Conservation (phyloP, 2,888 invertebrate genomes). For the Clitarchus hookeri region DNA sequence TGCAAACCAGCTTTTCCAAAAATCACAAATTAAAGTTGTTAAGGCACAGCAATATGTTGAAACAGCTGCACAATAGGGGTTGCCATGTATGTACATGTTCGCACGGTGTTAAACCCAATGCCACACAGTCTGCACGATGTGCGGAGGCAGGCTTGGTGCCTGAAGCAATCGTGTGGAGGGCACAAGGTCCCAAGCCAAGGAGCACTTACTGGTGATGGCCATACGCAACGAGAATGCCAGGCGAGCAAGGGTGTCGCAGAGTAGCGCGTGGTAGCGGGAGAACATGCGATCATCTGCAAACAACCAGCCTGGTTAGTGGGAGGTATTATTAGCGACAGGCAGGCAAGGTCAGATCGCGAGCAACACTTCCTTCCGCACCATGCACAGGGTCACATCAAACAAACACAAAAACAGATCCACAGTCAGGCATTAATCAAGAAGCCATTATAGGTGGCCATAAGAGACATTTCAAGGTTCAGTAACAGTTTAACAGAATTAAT, state of each 20-base stretch:
- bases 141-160: too few relatives aligned
- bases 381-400: background rate
- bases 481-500: slow-evolving; percentile 16
- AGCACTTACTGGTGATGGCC: slow-evolving; percentile 69
- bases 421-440: background rate
- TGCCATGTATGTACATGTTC: background rate
- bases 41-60: too few relatives aligned
- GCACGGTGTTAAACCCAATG: background rate
- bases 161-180: background rate
- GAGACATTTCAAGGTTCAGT: background rate
- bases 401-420: background rate
- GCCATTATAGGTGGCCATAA: background rate
- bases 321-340: slow-evolving; percentile 10
- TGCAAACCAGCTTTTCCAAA: too few relatives aligned
- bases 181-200: background rate
- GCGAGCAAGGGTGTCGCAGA: slow-evolving; percentile 65
- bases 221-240: slow-evolving; percentile 69
- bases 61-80: too few relatives aligned
- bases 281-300: slow-evolving; percentile 63
- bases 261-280: slow-evolving; percentile 63
- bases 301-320: slow-evolving; percentile 33
- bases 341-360: background rate
- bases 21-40: too few relatives aligned
- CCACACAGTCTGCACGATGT: too few relatives aligned
- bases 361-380: background rate